Evolutionary conservation across 1,140 invertebrate genomes (phyloP), one percentile per base, ranked within the genome.

Genomic region (Microplitis mediator): DNA sequence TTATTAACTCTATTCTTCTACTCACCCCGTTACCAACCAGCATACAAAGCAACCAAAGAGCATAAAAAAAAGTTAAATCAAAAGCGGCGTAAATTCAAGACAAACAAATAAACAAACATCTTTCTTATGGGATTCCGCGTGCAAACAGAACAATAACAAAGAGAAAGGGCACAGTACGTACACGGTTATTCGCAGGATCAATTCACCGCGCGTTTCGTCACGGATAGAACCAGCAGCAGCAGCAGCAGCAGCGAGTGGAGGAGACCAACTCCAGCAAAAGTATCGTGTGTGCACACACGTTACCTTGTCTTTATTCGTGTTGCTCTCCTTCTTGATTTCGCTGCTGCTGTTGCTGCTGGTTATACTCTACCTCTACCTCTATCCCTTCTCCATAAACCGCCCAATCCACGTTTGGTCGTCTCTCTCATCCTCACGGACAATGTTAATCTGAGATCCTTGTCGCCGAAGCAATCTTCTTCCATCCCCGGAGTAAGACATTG

Each of bases 401-500:
- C 65, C 31, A 32, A 8, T 54, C 65, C 45, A 8, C 50, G 6
- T 8, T 13, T 39, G 2, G 9, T 6, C n/a, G 54, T 51, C 36
- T 39, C 54, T 45, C 52, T 71, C 60, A 0, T 68, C 67, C 51
- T 16, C 63, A 58, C 66, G 23, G 23, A 23, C 23, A 23, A 1
- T 23, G 23, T 23, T 23, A 23, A 23, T 67, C 39, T 14, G 32
- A 54, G 67, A 50, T 68, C 69, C 56, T 74, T 32, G 36, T 50
- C 61, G 14, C 72, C 32, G 64, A 54, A 60, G 56, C 74, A 79
- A 79, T 77, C 78, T 83, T 84, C 82, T 84, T 82, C 82, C 83
- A 82, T 82, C 81, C 81, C 82, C 78, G 74, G 78, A 86, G 82
- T 86, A 84, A 86, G 85, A 86, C 85, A 85, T 86, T 85, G 84